phyloP scores from a whole-genome alignment of 2,113 vertebrate genomes.

The Stomatorhinus ivindoensis region DNA sequence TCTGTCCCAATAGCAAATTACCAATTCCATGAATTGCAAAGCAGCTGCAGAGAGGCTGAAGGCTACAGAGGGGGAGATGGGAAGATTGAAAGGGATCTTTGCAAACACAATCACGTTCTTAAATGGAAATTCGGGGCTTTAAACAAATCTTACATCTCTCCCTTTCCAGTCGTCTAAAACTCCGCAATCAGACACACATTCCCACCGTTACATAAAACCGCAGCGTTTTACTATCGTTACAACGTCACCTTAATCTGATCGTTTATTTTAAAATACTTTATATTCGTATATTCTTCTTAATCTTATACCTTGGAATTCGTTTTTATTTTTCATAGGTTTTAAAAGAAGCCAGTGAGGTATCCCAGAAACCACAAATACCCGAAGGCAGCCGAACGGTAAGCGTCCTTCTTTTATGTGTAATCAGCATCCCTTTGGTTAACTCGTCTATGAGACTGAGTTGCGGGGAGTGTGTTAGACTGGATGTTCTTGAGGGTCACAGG shows the following conservation, averaged over 20 bases:
- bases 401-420: conserved; percentile 41
- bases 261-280: conserved; percentile 60
- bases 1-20: conserved; percentile 86
- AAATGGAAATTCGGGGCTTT: conserved; percentile 79
- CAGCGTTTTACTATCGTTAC: conserved; percentile 47
- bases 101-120: conserved; percentile 83
- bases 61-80: conserved; percentile 60
- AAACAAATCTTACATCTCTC: conserved; percentile 80
- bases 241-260: conserved; percentile 59
- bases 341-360: conserved; percentile 32
- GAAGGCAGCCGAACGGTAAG: conserved; percentile 55
- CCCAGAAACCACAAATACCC: conserved; percentile 44
- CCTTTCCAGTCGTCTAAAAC: conserved; percentile 72
- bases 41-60: conserved; percentile 74
- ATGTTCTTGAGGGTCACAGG: conserved; percentile 62
- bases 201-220: conserved; percentile 46
- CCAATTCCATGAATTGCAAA: conserved; percentile 87
- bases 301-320: conserved; percentile 36
- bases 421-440: conserved; percentile 41
- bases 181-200: conserved; percentile 68
- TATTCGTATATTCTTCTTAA: conserved; percentile 51
- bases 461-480: conserved; percentile 28
- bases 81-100: conserved; percentile 80
- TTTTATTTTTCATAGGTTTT: conserved; percentile 43
- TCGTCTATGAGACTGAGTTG: conserved; percentile 22